Base-by-base conservation (phyloP, 2,888 invertebrate genomes). In the Pteria penguin region DNA sequence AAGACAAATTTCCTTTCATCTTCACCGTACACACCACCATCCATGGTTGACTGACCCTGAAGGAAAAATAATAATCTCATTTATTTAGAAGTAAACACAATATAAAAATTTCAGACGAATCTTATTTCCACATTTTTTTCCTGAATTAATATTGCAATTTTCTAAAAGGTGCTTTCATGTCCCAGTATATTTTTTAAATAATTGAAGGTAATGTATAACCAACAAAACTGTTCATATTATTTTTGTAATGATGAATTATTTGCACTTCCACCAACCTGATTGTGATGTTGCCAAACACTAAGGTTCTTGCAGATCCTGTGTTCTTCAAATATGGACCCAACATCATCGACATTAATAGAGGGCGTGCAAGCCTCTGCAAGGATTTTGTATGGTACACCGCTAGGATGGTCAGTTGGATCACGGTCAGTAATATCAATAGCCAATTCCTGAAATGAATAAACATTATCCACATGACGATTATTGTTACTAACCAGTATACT, bases 291-390 rank as follows among this genome's bases (percentile, higher is more conserved):
- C 90, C 89, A 91, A 8, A 90, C 81, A 61, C 85, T 89, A 58
- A 92, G 88, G 77, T 90, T 92, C 78, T 89, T 90, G 78, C 89
- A 91, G 68, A 92, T 85, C 62, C 90, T 83, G 76, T 92, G 92
- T 84, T 92, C 92, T 81, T 92, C 92, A 85, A 92, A 92, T 71
- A 92, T 91, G 26, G 88, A 82, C 32, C 90, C 90, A 45, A 91
- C 80, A 66, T 92, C 90, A 55, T 90, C 88, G 1, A 86, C 84
- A 78, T 90, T 88, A 81, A 92, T 91, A 61, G 88, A 85, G 3
- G 92, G 92, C 18, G 90, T 84, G 78, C 91, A 92, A 4, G 90
- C 90, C 76, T 92, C 92, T 52, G 90, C 91, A 24, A 91, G 80
- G 62, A 92, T 86, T 61, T 86, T 87, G 85, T 92, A 92, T 0